phyloP scores from a whole-genome alignment of 2,888 invertebrate species.

The Eucriotettix oculatus region DNA sequence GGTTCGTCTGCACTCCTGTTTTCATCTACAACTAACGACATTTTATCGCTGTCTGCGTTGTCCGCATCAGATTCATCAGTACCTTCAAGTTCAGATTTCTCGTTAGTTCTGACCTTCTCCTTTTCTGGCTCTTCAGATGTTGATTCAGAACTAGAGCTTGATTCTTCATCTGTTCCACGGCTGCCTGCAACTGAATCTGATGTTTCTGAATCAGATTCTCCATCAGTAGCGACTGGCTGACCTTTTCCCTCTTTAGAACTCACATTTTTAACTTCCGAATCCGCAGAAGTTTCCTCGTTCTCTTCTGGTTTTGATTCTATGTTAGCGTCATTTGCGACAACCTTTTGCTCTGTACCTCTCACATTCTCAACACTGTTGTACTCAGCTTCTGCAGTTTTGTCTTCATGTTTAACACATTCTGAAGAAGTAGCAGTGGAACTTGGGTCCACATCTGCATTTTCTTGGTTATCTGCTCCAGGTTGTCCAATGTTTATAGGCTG shows the following conservation, averaged over 20 bases:
- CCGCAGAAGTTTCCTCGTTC: neutral
- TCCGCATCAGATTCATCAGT: conserved; percentile 26
- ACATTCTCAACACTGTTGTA: neutral
- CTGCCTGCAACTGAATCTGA: conserved; percentile 4
- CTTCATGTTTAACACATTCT: neutral
- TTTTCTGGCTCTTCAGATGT: conserved; percentile 5
- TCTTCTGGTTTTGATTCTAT: neutral
- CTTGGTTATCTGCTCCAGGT: neutral
- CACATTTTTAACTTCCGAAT: neutral
- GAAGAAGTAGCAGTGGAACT: too few relatives aligned
- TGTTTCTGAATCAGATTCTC: conserved; percentile 4
- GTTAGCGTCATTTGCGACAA: neutral
- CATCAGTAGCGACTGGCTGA: neutral
- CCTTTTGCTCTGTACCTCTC: too few relatives aligned
- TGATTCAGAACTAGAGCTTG: conserved; percentile 1
- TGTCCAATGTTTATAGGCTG: too few relatives aligned
- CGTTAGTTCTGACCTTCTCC: conserved; percentile 1
- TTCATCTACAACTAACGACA: conserved; percentile 36
- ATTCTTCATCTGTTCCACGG: neutral
- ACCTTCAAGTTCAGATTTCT: neutral
- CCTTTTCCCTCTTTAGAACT: neutral
- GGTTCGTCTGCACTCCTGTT: conserved; percentile 7
- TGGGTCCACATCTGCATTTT: neutral
- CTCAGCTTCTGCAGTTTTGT: neutral
- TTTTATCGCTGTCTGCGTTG: conserved; percentile 42